phyloP scores from a whole-genome alignment of 2,797 vertebrate species.

The Sebastes oblongus region DNA sequence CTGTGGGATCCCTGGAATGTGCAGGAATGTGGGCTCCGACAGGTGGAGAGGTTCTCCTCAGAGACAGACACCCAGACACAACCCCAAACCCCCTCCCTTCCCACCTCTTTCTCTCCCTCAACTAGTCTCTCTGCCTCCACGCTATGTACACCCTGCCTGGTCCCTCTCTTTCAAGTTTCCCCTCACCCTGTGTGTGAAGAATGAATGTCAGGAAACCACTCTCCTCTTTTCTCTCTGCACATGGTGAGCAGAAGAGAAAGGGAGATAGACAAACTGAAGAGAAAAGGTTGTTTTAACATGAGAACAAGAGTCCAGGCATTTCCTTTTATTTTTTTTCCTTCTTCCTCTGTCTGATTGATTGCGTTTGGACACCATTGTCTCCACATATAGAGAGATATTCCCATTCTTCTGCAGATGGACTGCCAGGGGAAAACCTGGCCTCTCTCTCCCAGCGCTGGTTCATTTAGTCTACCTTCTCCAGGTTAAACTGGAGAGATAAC shows the following conservation, averaged over 20 bases:
- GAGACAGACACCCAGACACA: constrained; percentile 55
- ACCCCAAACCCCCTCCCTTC: background rate
- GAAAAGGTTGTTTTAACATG: constrained; percentile 52
- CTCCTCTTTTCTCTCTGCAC: constrained; percentile 36
- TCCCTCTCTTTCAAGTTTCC: constrained; percentile 6
- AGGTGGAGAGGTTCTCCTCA: constrained; percentile 68
- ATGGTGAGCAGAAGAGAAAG: constrained; percentile 3
- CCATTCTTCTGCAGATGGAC: constrained; percentile 25
- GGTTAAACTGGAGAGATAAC: constrained; percentile 52
- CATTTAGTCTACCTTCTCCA: constrained; percentile 30
- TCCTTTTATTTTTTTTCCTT: constrained; percentile 55
- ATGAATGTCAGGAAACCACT: constrained; percentile 65
- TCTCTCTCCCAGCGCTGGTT: background rate
- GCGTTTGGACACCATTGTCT: constrained; percentile 30
- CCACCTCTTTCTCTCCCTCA: background rate
- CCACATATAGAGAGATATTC: constrained; percentile 13
- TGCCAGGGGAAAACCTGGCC: background rate
- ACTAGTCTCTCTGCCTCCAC: background rate
- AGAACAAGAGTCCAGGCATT: constrained; percentile 50
- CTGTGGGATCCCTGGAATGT: constrained; percentile 67
- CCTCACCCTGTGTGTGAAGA: constrained; percentile 12
- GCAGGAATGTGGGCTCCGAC: constrained; percentile 68
- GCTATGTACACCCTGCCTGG: background rate
- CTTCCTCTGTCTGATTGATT: constrained; percentile 47
- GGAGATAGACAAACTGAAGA: constrained; percentile 3